Evolutionary conservation across 2,888 invertebrate genomes (phyloP).

Genomic region (Nemotelus nigrinus): DNA sequence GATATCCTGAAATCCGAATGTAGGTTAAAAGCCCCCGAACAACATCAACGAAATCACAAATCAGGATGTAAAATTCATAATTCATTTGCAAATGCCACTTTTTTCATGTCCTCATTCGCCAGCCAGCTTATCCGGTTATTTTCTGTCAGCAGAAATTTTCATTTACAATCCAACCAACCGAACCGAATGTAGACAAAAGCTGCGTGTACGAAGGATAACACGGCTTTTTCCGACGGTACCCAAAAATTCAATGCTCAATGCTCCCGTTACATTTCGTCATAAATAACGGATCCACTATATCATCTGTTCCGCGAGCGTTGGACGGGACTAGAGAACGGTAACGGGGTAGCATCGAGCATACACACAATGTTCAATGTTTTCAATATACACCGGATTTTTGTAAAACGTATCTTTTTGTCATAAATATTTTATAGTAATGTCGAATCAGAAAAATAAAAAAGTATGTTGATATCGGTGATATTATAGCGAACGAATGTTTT

Average conservation of each 20-base stretch:
- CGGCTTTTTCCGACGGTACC: background rate
- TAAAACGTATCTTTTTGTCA: slow-evolving; percentile 45
- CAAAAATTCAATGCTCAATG: background rate
- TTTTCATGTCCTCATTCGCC: slow-evolving; percentile 18
- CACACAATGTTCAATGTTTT: slow-evolving; percentile 8
- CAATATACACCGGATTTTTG: slow-evolving; percentile 35
- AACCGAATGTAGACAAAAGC: slow-evolving; percentile 3
- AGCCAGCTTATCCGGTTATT: slow-evolving; percentile 33
- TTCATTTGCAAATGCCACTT: slow-evolving; percentile 38
- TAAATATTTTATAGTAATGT: slow-evolving; percentile 50
- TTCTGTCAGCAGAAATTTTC: slow-evolving; percentile 38
- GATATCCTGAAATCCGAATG: slow-evolving; percentile 24
- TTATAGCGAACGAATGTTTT: background rate
- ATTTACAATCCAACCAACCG: slow-evolving; percentile 18
- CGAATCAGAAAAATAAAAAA: slow-evolving; percentile 45
- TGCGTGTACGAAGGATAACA: background rate
- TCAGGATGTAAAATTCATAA: slow-evolving; percentile 42
- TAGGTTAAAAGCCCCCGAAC: background rate
- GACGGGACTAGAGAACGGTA: background rate
- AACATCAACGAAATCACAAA: background rate
- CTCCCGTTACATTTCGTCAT: slow-evolving; percentile 4
- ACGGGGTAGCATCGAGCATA: too few relatives aligned
- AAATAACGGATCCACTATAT: slow-evolving; percentile 38
- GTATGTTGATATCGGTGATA: background rate
- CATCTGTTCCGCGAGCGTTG: background rate